Evolutionary conservation across 2,888 invertebrate species (phyloP).

Genomic region (Nudaria mundana): DNA sequence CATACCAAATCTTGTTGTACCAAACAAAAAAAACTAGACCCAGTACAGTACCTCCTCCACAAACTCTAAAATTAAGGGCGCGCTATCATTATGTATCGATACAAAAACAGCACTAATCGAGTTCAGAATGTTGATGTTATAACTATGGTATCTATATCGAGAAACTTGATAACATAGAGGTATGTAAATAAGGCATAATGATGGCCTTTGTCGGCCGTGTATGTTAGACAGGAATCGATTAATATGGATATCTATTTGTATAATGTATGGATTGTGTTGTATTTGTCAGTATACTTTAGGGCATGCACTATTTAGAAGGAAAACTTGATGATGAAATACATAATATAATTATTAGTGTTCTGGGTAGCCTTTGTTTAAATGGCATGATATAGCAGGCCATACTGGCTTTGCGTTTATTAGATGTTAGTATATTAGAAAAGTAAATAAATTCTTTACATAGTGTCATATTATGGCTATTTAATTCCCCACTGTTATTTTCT

Average conservation of each 20-base stretch:
- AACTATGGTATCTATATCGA: too few species aligned
- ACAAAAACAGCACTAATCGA: neutral
- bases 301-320: neutral
- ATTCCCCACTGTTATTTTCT: too few species aligned
- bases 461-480: too few species aligned
- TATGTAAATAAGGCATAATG: slow-evolving; percentile 6
- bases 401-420: too few species aligned
- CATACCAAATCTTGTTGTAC: too few species aligned
- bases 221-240: slow-evolving; percentile 4
- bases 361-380: too few species aligned
- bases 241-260: slow-evolving; percentile 1
- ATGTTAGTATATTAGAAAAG: too few species aligned
- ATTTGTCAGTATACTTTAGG: neutral
- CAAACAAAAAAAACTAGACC: too few species aligned
- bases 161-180: slow-evolving; percentile 5
- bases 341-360: too few species aligned
- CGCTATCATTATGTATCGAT: neutral
- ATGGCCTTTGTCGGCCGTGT: neutral
- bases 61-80: slow-evolving; percentile 8
- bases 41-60: too few species aligned
- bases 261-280: neutral
- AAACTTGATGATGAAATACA: neutral
- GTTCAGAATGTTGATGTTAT: slow-evolving; percentile 3
- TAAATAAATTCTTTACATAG: too few species aligned
- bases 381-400: too few species aligned